A percentile compares a stretch with the other conserved stretches of the same genome.
These are phyloP conservation scores for Psylliodes chrysocephalus DNA, from an alignment of 2,888 invertebrate species.

Conservation along the genomic window DNA sequence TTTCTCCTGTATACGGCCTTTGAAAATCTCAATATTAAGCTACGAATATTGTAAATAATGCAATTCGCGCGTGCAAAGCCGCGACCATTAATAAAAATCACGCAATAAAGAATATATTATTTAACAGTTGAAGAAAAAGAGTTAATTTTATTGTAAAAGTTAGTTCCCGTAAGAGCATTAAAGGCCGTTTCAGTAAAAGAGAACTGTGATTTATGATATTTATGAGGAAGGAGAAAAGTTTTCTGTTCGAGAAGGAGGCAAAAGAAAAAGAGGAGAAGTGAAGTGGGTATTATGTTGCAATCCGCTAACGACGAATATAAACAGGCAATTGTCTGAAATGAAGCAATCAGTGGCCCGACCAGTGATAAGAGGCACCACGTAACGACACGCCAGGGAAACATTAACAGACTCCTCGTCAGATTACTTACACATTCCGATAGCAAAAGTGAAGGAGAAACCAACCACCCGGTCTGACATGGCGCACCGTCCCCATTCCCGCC, in stretches of 20 bases:
- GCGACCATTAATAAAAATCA: too few relatives aligned
- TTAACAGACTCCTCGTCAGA: constrained; percentile 66
- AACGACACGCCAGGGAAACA: constrained; percentile 66
- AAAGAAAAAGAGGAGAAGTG: constrained; percentile 56
- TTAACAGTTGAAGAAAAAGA: too few relatives aligned
- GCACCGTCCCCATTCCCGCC: too few relatives aligned
- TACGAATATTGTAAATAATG: too few relatives aligned
- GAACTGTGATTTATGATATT: neutral
- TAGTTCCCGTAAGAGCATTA: too few relatives aligned
- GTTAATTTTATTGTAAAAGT: too few relatives aligned
- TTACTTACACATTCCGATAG: constrained; percentile 63
- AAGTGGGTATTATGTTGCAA: constrained; percentile 56
- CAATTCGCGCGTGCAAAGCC: too few relatives aligned
- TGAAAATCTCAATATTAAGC: too few relatives aligned
- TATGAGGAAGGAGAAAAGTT: constrained; percentile 6
- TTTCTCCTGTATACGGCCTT: too few relatives aligned
- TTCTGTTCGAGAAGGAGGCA: constrained; percentile 12
- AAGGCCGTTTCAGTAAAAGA: too few relatives aligned
- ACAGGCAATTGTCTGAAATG: constrained; percentile 67
- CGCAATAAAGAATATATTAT: too few relatives aligned
- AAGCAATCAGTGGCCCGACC: constrained; percentile 66
- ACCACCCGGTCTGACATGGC: too few relatives aligned
- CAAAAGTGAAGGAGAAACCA: constrained; percentile 15
- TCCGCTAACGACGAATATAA: constrained; percentile 63
- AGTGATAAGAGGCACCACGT: constrained; percentile 65